These are phyloP conservation scores for Hyperopisus bebe DNA, from an alignment of 2,113 vertebrate genomes.

Conservation along the genomic window DNA sequence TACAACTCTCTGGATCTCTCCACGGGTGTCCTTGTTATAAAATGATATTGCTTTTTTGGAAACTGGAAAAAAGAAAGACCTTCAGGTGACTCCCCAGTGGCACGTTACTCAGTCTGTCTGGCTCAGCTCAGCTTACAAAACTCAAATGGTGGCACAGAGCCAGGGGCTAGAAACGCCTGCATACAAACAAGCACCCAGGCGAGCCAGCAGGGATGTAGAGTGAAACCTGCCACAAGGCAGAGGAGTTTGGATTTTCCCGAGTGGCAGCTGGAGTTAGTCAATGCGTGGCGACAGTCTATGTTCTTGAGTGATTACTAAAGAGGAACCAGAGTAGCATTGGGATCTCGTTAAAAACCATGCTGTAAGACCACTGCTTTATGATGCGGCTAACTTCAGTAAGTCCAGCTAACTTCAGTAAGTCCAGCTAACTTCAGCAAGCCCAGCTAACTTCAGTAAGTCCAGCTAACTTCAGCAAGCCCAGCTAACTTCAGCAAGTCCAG, in stretches of 20 bases:
- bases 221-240: neutral
- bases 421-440: no score
- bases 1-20: conserved; percentile 76
- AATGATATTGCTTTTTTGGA: conserved; percentile 81
- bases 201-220: neutral
- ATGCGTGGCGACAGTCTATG: conserved; percentile 10
- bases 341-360: conserved; percentile 24
- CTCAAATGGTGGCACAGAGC: conserved; percentile 11
- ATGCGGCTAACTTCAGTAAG: neutral
- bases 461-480: no score
- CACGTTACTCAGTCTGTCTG: neutral
- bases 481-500: no score
- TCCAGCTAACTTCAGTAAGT: neutral
- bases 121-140: conserved; percentile 29
- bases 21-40: conserved; percentile 85
- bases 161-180: neutral
- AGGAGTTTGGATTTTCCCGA: neutral
- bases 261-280: neutral
- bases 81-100: neutral
- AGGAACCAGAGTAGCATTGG: conserved; percentile 8
- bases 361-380: neutral
- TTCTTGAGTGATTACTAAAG: conserved; percentile 5
- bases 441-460: no score
- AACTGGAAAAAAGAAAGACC: conserved; percentile 54
- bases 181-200: neutral